Conservation (phyloP, 2,888 invertebrate species). For the Mycalesis mineus region DNA sequence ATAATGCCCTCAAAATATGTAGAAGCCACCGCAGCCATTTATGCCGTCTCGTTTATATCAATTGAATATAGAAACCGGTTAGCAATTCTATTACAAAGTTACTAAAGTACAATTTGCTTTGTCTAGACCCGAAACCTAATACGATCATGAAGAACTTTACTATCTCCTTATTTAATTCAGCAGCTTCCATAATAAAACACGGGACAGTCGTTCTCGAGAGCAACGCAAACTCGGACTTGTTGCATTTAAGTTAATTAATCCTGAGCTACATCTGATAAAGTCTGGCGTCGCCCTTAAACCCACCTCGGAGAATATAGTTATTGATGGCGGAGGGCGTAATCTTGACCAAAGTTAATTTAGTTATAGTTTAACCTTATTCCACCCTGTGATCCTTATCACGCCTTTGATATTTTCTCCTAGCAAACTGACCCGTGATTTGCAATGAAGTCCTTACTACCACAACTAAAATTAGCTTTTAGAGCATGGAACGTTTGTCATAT, state of each 20-base stretch:
- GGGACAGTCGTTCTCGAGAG: slow-evolving; percentile 66
- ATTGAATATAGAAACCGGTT: slow-evolving; percentile 10
- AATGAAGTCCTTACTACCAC: not conserved
- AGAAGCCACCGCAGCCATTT: slow-evolving; percentile 22
- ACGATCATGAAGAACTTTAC: slow-evolving; percentile 39
- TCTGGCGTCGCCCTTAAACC: slow-evolving; percentile 48
- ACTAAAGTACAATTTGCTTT: slow-evolving; percentile 34
- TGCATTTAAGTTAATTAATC: slow-evolving; percentile 78
- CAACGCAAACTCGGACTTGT: slow-evolving; percentile 73
- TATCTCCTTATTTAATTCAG: slow-evolving; percentile 64
- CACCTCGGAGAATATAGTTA: slow-evolving; percentile 42
- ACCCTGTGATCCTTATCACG: not conserved
- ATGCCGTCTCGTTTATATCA: slow-evolving; percentile 24
- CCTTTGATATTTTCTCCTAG: not conserved
- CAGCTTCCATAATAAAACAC: slow-evolving; percentile 67
- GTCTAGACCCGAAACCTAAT: slow-evolving; percentile 40
- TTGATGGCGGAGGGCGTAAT: slow-evolving; percentile 31
- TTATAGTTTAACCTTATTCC: slow-evolving; percentile 8
- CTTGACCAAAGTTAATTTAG: slow-evolving; percentile 28
- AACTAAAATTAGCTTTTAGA: too few species aligned
- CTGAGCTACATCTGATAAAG: slow-evolving; percentile 65
- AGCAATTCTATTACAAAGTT: slow-evolving; percentile 27
- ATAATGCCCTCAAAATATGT: slow-evolving; percentile 11
- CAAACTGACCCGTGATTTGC: not conserved
- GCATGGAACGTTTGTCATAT: too few species aligned